phyloP scores from a whole-genome alignment of 2,888 invertebrate species.

The Linnaemya vulpina region DNA sequence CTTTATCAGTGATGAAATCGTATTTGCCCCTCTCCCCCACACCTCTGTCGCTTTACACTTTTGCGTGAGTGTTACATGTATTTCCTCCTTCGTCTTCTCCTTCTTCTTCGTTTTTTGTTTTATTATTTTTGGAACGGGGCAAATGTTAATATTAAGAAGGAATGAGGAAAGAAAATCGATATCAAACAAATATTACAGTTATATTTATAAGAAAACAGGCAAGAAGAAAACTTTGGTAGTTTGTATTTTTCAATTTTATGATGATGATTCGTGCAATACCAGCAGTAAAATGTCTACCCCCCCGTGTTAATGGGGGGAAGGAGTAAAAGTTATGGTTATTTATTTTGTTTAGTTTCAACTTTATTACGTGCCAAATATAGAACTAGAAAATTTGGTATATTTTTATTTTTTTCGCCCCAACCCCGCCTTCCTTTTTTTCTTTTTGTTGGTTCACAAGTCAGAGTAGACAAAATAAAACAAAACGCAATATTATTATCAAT shows the following conservation, averaged over 20 bases:
- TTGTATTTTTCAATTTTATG: conserved; percentile 50
- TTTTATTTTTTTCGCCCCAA: conserved; percentile 1
- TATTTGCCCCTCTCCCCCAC: not conserved
- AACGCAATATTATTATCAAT: conserved; percentile 15
- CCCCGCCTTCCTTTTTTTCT: not conserved
- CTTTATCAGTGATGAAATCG: conserved; percentile 21
- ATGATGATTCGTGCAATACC: conserved; percentile 52
- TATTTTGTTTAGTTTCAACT: conserved; percentile 62
- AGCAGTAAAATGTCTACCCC: conserved; percentile 42
- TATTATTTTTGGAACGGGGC: not conserved
- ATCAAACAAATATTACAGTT: conserved; percentile 67
- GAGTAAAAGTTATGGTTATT: conserved; percentile 44
- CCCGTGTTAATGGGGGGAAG: conserved; percentile 16
- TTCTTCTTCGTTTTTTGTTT: not conserved
- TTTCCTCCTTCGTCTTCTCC: too few species aligned
- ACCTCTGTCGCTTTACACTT: not conserved
- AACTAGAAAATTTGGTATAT: conserved; percentile 38
- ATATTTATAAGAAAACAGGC: conserved; percentile 46
- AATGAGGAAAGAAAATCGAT: conserved; percentile 58
- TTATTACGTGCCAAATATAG: conserved; percentile 70
- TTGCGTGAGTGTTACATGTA: conserved; percentile 11
- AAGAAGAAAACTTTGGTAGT: conserved; percentile 35
- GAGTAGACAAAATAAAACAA: not conserved
- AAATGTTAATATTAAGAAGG: conserved; percentile 19
- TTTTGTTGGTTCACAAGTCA: not conserved